Base-by-base conservation (phyloP, 2,888 invertebrate species). In the Plagiodera versicolora region DNA sequence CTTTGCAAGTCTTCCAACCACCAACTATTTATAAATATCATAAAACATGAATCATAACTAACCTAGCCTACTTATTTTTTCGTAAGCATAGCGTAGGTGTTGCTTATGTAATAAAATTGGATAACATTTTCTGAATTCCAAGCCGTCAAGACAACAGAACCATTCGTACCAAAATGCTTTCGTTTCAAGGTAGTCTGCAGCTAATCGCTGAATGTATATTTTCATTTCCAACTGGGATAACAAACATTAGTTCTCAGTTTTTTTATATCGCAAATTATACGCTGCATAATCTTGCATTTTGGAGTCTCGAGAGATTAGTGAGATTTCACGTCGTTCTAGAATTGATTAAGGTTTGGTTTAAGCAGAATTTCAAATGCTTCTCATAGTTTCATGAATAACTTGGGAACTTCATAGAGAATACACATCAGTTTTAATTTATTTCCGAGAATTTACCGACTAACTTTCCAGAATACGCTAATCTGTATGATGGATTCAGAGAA, bases 11-110 rank as follows among this genome's bases (percentile, higher is more conserved):
- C 39, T 14, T 14, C 11, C 4, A n/a, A 32, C 9, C 8, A 24
- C n/a, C n/a, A 48, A 14, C 48, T 20, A 48, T 48, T 24, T 48
- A 48, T 24, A 48, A n/a, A 48, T n/a, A 24, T 24, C 20, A 48
- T n/a, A 19, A 19, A 11, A 48, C 24, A 48, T 24, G 20, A 48
- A 48, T 48, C 48, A 48, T 48, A 48, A 48, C 48, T 48, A 48
- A 48, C 48, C 48, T 48, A 48, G 48, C 48, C 48, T 48, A 48
- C 48, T 48, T 48, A 14, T n/a, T 19, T 24, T 24, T 48, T 48
- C 19, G 48, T 48, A 14, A 20, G 48, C 48, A 24, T 14, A 3
- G 20, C 24, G 48, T 24, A 24, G 24, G 20, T 24, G 24, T n/a
- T 18, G 18, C 19, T 18, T 20, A 20, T 20, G 48, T 24, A 48